Conservation (phyloP, 2,797 vertebrate genomes). For the Gallinago solitaria region DNA sequence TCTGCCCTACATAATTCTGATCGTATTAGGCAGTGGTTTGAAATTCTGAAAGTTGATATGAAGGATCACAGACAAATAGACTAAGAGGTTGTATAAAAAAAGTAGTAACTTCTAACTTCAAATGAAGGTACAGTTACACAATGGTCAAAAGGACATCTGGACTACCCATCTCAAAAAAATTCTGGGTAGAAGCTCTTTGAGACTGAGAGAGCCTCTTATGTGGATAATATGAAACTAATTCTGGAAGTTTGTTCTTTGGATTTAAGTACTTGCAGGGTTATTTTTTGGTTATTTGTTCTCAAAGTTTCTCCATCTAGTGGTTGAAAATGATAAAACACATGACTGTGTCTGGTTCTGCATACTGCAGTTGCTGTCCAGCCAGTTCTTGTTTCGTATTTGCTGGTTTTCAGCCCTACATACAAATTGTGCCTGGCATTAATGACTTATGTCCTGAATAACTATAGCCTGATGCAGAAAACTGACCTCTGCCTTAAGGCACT, state of each 20-base stretch:
- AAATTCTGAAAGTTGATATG: background rate
- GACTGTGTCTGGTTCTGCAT: background rate
- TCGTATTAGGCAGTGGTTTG: background rate
- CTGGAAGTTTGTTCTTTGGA: background rate
- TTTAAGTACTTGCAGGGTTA: background rate
- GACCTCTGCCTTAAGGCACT: background rate
- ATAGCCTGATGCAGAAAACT: background rate
- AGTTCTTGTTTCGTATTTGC: accelerated
- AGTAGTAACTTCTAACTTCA: background rate
- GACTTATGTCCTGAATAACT: background rate
- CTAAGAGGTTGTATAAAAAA: background rate
- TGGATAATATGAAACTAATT: background rate
- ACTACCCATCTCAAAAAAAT: background rate
- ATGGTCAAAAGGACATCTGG: background rate
- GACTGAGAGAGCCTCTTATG: background rate
- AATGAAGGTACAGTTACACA: background rate
- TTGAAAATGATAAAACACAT: background rate
- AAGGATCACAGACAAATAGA: background rate
- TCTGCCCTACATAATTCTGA: background rate
- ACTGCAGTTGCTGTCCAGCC: background rate
- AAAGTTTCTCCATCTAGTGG: conserved; percentile 10
- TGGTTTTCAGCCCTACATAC: background rate
- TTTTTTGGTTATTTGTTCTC: background rate
- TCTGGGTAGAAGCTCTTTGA: background rate
- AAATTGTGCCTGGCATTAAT: background rate